Conservation (phyloP, 2,113 vertebrate genomes). For the Eretmochelys imbricata region DNA sequence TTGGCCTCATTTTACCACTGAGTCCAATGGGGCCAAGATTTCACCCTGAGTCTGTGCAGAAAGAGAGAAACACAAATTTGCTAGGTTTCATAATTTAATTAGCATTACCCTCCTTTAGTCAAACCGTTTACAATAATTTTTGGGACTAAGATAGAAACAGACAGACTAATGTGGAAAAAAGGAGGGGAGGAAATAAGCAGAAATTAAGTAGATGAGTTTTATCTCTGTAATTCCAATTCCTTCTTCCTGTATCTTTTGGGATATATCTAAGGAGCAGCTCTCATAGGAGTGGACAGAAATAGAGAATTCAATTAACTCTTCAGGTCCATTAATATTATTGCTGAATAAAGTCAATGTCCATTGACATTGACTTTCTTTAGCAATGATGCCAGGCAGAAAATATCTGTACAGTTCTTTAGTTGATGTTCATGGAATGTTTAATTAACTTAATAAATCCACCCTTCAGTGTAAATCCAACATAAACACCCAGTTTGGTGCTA, state of each 20-base stretch:
- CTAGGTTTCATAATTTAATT: not conserved
- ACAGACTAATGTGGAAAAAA: not conserved
- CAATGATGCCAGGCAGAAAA: not conserved
- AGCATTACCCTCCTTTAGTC: not conserved
- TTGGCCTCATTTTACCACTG: not conserved
- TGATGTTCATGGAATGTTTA: not conserved
- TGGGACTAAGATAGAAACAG: not conserved
- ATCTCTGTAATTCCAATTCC: not conserved
- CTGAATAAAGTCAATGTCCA: not conserved
- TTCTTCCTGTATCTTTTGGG: not conserved
- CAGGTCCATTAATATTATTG: not conserved
- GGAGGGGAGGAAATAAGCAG: not conserved
- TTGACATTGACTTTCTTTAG: not conserved
- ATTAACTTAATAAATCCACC: not conserved
- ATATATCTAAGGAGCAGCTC: not conserved
- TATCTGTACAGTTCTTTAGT: not conserved
- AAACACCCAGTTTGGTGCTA: not conserved
- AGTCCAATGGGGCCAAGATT: not conserved
- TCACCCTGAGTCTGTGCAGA: not conserved
- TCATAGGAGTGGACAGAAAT: not conserved
- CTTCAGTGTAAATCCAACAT: not conserved
- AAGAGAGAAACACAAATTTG: not conserved
- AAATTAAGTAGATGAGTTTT: not conserved
- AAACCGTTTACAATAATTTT: conserved; percentile 7
- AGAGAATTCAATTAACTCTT: not conserved